phyloP scores from a whole-genome alignment of 2,113 vertebrate genomes.

The Natator depressus region DNA sequence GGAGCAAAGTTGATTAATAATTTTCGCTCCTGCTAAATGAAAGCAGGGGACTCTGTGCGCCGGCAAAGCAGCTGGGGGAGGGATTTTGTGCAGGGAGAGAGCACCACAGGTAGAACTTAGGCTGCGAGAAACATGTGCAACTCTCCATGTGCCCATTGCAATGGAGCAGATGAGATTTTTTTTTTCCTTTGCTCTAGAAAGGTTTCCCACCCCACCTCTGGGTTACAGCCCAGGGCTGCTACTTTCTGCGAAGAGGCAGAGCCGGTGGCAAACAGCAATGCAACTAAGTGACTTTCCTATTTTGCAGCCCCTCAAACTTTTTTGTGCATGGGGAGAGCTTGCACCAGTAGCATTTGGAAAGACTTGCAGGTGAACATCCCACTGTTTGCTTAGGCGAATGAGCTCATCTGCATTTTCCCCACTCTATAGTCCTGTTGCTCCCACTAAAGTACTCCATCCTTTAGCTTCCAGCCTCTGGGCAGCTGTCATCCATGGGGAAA shows the following conservation, averaged over 20 bases:
- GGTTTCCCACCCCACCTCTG: not conserved
- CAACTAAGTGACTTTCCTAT: not conserved
- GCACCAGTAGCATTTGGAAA: not conserved
- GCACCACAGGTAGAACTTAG: not conserved
- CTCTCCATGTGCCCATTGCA: too few relatives aligned
- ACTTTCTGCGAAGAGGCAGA: not conserved
- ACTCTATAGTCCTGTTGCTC: not conserved
- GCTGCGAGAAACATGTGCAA: not conserved
- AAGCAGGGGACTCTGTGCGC: not conserved
- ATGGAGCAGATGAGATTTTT: too few relatives aligned
- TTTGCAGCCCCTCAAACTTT: not conserved
- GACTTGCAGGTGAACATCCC: not conserved
- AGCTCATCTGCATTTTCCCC: not conserved
- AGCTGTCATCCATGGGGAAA: not conserved
- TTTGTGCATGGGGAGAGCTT: not conserved
- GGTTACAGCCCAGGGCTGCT: not conserved
- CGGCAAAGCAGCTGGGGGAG: too few relatives aligned
- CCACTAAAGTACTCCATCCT: not conserved
- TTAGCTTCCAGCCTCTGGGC: not conserved
- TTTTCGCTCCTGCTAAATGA: not conserved
- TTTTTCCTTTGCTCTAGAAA: not conserved
- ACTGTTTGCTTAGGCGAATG: not conserved
- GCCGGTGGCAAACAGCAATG: not conserved
- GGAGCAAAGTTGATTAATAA: conserved; percentile 33
- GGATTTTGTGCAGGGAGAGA: too few relatives aligned